These are phyloP conservation scores for Agonopterix subpropinquella DNA, from an alignment of 2,888 invertebrate species.

Conservation along the genomic window DNA sequence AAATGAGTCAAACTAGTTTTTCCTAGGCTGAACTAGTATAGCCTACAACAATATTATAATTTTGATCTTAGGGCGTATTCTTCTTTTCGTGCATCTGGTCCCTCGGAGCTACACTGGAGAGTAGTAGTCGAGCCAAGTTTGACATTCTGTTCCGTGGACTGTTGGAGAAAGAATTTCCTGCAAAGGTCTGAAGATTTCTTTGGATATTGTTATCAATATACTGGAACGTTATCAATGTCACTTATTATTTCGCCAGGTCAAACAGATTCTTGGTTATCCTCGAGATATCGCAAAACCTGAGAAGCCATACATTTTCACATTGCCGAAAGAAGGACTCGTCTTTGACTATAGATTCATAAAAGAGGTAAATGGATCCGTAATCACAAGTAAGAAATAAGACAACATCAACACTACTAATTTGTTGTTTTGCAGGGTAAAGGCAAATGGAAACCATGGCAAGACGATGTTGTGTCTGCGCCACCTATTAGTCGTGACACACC, in stretches of 20 bases:
- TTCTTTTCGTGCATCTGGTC: conserved; percentile 96
- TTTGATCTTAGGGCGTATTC: conserved; percentile 83
- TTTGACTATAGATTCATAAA: conserved; percentile 94
- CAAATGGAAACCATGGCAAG: conserved; percentile 94
- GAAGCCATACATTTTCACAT: conserved; percentile 88
- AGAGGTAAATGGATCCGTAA: conserved; percentile 74
- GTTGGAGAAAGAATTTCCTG: conserved; percentile 88
- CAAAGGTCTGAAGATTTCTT: conserved; percentile 40
- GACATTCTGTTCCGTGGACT: conserved; percentile 87
- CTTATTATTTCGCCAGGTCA: conserved; percentile 38
- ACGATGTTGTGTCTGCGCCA: conserved; percentile 84
- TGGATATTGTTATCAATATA: background rate
- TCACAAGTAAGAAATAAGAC: too few relatives aligned
- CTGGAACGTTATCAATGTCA: too few relatives aligned
- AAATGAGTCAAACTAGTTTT: too few relatives aligned
- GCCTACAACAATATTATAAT: too few relatives aligned
- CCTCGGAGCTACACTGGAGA: conserved; percentile 87
- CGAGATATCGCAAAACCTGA: conserved; percentile 76
- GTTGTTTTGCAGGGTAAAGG: conserved; percentile 81
- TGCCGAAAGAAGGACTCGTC: conserved; percentile 89
- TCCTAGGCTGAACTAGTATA: too few relatives aligned
- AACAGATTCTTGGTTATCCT: conserved; percentile 71
- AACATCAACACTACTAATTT: background rate
- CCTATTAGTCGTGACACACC: conserved; percentile 92
- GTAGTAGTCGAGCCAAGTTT: conserved; percentile 83